Evolutionary conservation across 2,888 invertebrate genomes (phyloP), one percentile per base, ranked within the genome.

Genomic region (Hydroisotoma schaefferi): DNA sequence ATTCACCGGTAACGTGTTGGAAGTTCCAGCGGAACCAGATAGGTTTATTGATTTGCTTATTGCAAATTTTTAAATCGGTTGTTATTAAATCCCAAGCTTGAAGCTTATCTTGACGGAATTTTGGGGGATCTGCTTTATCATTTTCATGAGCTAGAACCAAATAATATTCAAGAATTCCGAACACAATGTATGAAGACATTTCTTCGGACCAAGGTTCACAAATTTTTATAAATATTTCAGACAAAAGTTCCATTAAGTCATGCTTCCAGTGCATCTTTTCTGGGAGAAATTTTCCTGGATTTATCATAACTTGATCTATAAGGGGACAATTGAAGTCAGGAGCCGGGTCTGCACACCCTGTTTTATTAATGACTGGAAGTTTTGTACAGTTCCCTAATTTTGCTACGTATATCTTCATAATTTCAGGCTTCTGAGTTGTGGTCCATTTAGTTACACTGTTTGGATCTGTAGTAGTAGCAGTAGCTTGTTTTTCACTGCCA

Each of bases 141-240:
- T 29, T 37, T 18, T 8, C 46, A 25, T 53, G 53, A 10, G 25
- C 53, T 4, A 26, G n/a, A 3, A 20, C 26, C 40, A 53, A 53
- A 37, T 53, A 53, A 53, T 29, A 53, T 40, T 40, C 38, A 6
- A 53, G 26, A 3, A 53, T 15, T n/a, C 53, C 10, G 18, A 20
- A 12, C 4, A 53, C 53, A 12, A 26, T 40, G 40, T 48, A 61
- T n/a, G n/a, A n/a, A 6, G 61, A 28, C 46, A 61, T 53, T 10
- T 48, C 47, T 1, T 26, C 28, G 1, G 57, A 40, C 18, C 53
- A 57, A 2, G 61, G 57, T 44, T 57, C 57, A 26, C 61, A 61
- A 20, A 61, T 38, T 10, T 48, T 18, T 2, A 2, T 8, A 37
- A 54, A 61, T 2, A 61, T 40, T 23, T 57, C 57, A 1, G 57